Evolutionary conservation across 2,113 vertebrate genomes (phyloP).

Genomic region (Merops nubicus): DNA sequence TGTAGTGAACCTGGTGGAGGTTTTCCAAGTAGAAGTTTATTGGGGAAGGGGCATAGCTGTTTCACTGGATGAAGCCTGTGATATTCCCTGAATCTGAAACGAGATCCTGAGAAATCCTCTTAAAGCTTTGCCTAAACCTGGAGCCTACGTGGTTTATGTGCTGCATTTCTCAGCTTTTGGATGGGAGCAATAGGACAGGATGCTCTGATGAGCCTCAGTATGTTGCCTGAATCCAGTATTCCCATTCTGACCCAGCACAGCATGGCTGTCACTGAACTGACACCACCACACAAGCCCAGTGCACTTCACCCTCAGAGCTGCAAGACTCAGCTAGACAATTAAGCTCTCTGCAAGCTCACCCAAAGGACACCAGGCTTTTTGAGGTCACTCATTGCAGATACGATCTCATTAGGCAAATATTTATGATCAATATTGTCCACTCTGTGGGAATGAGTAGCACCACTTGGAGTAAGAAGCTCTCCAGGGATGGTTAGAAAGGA

Average conservation of each 20-base stretch:
- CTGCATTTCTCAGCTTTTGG: background rate
- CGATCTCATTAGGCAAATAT: constrained; percentile 50
- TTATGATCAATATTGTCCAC: constrained; percentile 47
- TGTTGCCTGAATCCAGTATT: background rate
- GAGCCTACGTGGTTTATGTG: background rate
- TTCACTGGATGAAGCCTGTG: background rate
- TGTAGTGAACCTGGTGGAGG: background rate
- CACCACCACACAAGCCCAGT: background rate
- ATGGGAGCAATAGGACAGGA: background rate
- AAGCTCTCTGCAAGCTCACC: background rate
- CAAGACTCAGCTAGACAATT: background rate
- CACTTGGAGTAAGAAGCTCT: background rate
- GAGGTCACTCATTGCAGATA: constrained; percentile 19
- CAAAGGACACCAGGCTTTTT: background rate
- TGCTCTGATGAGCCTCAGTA: background rate
- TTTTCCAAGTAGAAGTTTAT: background rate
- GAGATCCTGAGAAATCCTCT: background rate
- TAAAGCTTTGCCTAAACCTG: background rate
- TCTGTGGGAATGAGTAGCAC: background rate
- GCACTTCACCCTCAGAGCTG: background rate
- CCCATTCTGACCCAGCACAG: background rate
- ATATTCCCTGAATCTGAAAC: background rate
- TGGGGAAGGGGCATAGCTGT: background rate
- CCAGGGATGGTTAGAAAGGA: background rate
- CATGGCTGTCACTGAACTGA: background rate